A percentile compares a stretch with the other conserved stretches of the same genome.
These are phyloP conservation scores for Vespertilio murinus DNA, from an alignment of 2,797 vertebrate species.

Conservation along the genomic window DNA sequence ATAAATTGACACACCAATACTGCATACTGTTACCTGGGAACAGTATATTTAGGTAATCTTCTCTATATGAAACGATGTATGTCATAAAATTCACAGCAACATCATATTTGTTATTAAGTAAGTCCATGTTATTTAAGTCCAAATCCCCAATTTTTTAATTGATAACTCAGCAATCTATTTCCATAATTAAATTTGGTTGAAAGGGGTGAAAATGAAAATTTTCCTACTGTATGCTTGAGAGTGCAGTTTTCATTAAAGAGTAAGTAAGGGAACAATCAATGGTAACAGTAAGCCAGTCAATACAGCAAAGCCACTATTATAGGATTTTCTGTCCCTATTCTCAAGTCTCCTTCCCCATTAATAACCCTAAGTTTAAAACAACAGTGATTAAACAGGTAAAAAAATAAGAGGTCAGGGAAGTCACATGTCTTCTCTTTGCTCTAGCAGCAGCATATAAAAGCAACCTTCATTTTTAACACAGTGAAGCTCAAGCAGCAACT, in stretches of 20 bases:
- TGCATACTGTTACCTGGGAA: not conserved
- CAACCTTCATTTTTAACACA: constrained; percentile 59
- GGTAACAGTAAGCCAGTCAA: not conserved
- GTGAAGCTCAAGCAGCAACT: constrained; percentile 62
- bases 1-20: constrained; percentile 32
- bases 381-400: not conserved
- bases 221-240: not conserved
- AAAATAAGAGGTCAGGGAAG: not conserved
- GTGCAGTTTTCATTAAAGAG: constrained; percentile 27
- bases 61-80: not conserved
- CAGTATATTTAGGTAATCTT: not conserved
- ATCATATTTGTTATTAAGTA: not conserved
- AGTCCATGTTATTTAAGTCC: not conserved
- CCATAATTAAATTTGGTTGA: constrained; percentile 9
- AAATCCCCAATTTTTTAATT: not conserved
- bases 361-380: constrained; percentile 41
- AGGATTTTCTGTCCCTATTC: not conserved
- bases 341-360: not conserved
- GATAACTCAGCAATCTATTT: not conserved
- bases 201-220: not conserved
- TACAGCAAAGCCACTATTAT: not conserved
- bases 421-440: constrained; percentile 65
- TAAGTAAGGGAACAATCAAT: constrained; percentile 20
- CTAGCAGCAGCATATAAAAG: constrained; percentile 67
- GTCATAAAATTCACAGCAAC: not conserved